These are phyloP conservation scores for Hypomesus transpacificus DNA, from an alignment of 2,113 vertebrate species.

Conservation along the genomic window DNA sequence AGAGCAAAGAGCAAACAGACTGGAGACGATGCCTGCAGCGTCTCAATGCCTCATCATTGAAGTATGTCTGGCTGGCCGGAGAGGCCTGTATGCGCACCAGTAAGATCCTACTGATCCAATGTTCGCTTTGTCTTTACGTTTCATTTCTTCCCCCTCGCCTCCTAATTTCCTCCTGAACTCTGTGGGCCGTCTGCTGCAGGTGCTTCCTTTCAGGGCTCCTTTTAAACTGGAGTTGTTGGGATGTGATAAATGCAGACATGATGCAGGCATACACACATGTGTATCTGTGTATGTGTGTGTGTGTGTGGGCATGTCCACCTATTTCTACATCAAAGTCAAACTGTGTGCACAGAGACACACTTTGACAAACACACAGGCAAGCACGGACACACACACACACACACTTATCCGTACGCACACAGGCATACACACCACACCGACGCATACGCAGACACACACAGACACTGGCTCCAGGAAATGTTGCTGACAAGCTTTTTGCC, in stretches of 20 bases:
- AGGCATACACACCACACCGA: neutral
- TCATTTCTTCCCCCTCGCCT: constrained; percentile 23
- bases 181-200: neutral
- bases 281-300: neutral
- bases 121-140: constrained; percentile 16
- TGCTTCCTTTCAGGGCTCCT: neutral
- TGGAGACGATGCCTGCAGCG: constrained; percentile 8
- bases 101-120: constrained; percentile 1
- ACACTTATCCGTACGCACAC: neutral
- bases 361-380: constrained; percentile 1
- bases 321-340: neutral
- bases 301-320: neutral
- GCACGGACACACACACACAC: neutral
- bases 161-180: neutral
- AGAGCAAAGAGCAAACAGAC: neutral
- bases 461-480: neutral
- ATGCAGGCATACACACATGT: neutral
- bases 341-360: neutral
- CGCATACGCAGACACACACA: neutral
- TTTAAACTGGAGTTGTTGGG: neutral
- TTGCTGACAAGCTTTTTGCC: neutral
- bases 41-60: constrained; percentile 37
- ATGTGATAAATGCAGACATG: no score
- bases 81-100: neutral
- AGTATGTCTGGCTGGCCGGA: constrained; percentile 37